phyloP scores from a whole-genome alignment of 23 tunicate genomes.

The Halocynthia roretzi region DNA sequence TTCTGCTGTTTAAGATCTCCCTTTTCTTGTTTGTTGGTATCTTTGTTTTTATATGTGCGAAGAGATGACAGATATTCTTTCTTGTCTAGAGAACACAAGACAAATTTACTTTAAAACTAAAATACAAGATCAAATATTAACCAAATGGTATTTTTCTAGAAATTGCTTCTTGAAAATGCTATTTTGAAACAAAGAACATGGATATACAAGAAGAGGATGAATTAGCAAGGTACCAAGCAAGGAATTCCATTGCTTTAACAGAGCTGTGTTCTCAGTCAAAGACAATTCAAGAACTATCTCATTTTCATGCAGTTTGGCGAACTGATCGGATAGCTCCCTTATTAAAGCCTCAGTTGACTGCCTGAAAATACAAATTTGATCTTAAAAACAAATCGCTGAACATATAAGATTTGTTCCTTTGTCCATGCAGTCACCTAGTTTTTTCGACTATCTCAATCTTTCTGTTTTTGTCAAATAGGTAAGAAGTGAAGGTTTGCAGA shows the following conservation, averaged over 20 bases:
- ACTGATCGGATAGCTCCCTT: neutral
- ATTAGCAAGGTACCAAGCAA: neutral
- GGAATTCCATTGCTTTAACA: neutral
- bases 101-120: too few species aligned
- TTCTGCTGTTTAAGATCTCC: too few species aligned
- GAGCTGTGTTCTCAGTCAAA: neutral
- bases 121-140: too few species aligned
- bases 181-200: neutral
- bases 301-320: neutral
- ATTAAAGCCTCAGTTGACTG: conserved; percentile 13
- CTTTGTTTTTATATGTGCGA: too few species aligned
- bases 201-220: neutral
- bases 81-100: too few species aligned
- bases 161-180: neutral
- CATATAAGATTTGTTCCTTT: neutral
- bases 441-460: conserved; percentile 6
- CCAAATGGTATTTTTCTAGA: neutral
- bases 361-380: neutral
- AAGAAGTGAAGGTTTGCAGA: neutral
- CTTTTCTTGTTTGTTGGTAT: too few species aligned
- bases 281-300: neutral
- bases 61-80: too few species aligned
- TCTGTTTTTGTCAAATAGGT: neutral
- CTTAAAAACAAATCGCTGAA: neutral
- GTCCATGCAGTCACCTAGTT: conserved; percentile 7